Conservation (phyloP, 2,113 vertebrate genomes). For the Pungitius pungitius region DNA sequence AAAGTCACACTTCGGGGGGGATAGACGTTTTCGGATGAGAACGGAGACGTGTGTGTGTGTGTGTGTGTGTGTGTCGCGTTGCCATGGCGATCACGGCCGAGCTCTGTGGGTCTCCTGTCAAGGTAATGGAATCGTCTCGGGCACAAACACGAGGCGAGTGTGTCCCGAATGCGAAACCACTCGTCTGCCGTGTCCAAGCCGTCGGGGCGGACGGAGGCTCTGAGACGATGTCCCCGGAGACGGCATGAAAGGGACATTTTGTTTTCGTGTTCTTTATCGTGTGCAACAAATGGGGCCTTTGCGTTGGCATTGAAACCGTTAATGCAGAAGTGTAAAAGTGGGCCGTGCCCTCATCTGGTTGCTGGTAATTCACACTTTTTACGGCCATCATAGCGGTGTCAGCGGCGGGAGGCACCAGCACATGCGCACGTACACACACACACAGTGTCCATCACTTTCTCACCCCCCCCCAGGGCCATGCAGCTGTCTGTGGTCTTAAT, state of each 20-base stretch:
- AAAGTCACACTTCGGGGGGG: not conserved
- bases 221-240: slow-evolving; percentile 34
- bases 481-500: slow-evolving; percentile 52
- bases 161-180: slow-evolving; percentile 58
- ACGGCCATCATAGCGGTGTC: slow-evolving; percentile 14
- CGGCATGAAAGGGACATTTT: slow-evolving; percentile 48
- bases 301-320: not conserved
- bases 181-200: slow-evolving; percentile 34
- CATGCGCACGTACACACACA: slow-evolving; percentile 11
- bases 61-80: slow-evolving; percentile 36
- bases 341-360: slow-evolving; percentile 8
- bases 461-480: slow-evolving; percentile 17
- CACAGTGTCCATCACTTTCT: slow-evolving; percentile 27
- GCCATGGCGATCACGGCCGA: slow-evolving; percentile 43
- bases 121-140: slow-evolving; percentile 61
- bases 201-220: slow-evolving; percentile 27
- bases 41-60: slow-evolving; percentile 32
- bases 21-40: not conserved
- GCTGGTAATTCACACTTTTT: slow-evolving; percentile 31
- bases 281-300: not conserved
- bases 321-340: slow-evolving; percentile 2
- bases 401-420: slow-evolving; percentile 19
- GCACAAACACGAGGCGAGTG: slow-evolving; percentile 54
- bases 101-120: slow-evolving; percentile 55
- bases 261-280: slow-evolving; percentile 9